Base-by-base conservation (phyloP, 2,888 invertebrate species). In the Drosophila helvetica region DNA sequence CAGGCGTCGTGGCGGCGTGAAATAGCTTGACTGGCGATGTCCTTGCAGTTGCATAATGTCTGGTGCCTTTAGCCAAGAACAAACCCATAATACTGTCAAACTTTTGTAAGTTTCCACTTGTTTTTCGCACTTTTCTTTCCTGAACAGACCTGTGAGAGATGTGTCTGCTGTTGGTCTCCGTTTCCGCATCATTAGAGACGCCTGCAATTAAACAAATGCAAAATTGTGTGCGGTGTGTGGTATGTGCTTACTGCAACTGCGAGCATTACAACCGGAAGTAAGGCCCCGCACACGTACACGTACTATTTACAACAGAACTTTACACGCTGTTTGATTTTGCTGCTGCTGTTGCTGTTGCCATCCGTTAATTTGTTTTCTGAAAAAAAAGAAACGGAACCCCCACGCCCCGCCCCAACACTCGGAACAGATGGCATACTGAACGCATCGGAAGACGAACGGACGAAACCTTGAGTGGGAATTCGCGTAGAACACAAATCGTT, bases 141-240 rank as follows among this genome's bases (percentile, higher is more conserved):
- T 18, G 10, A 15, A 38, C 6, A n/a, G 6, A 7, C n/a, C 19
- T 42, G 67, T 60, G n/a, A 38, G 18, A 33, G 8, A n/a, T 25
- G 3, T 38, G 25, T 47, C 17, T 22, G n/a, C 51, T 43, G n/a
- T 9, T 55, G 50, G 50, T 51, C n/a, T 51, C 10, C 25, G 53
- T 73, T 81, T 81, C 80, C 80, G 80, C 65, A 73, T 78, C 73
- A 73, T 77, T 78, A 63, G 52, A 71, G 58, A 38, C 38, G 60
- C 54, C 56, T 73, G 86, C 80, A 81, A 81, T 82, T 85, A 82
- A 68, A 64, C 54, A 81, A 85, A 77, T 73, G 75, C 73, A 82
- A 54, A 57, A 65, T 62, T 56, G 30, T 46, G 55, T 61, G 48
- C 50, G 63, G 61, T 54, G 50, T 62, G 47, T 53, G 33, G 30